Conservation (phyloP, 30 jellyfish, hydroid and myxozoan genomes). For the Chironex yamaguchii region DNA sequence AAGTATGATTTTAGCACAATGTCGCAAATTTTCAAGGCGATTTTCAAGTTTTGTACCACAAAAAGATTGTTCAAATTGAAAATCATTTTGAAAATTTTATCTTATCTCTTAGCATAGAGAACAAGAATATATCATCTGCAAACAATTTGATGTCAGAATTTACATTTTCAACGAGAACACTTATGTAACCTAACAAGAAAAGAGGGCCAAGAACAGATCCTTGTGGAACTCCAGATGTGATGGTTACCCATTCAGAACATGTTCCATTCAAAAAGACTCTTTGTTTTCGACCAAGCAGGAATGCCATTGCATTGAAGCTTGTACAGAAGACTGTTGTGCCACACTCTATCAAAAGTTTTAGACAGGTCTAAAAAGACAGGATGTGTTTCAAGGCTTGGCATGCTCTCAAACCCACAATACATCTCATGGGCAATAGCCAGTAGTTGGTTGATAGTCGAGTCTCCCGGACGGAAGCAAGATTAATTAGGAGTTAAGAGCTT, state of each 20-base stretch:
- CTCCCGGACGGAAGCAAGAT: constrained; percentile 68
- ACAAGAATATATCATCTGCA: constrained; percentile 29
- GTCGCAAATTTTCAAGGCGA: no score
- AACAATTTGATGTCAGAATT: constrained; percentile 10
- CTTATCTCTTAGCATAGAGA: not conserved
- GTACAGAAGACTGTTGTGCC: constrained; percentile 28
- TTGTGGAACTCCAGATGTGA: constrained; percentile 56
- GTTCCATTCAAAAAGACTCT: constrained; percentile 40
- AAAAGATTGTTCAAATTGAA: no score
- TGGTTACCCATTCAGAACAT: constrained; percentile 42
- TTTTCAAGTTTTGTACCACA: no score
- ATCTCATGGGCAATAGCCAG: constrained; percentile 37
- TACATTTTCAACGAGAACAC: constrained; percentile 25
- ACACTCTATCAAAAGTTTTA: constrained; percentile 33
- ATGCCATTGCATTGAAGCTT: constrained; percentile 40
- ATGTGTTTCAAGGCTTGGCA: constrained; percentile 47
- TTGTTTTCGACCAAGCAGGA: constrained; percentile 35
- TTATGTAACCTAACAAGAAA: constrained; percentile 19
- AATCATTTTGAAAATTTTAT: not conserved
- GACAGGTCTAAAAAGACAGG: constrained; percentile 35
- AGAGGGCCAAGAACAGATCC: constrained; percentile 53
- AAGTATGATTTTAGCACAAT: no score
- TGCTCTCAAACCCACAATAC: constrained; percentile 36
- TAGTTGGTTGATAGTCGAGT: constrained; percentile 42
- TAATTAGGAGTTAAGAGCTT: constrained; percentile 46